Evolutionary conservation across 2,797 vertebrate genomes (phyloP).

Genomic region (Sebastes variabilis): DNA sequence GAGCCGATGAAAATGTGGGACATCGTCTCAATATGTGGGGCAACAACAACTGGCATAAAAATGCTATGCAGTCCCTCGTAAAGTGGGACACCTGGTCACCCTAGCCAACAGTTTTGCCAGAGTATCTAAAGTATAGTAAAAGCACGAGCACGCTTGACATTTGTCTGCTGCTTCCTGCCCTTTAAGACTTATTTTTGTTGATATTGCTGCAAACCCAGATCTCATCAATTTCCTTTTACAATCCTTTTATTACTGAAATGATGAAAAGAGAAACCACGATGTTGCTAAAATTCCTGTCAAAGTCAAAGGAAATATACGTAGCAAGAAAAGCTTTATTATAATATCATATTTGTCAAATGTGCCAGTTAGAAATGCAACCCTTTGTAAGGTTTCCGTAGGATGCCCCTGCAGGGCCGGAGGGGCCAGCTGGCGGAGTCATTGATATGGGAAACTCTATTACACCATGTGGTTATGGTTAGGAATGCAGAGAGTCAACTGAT

Average conservation of each 20-base stretch:
- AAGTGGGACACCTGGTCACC: too few relatives aligned
- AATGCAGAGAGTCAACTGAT: constrained; percentile 49
- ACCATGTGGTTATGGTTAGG: constrained; percentile 45
- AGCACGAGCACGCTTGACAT: too few relatives aligned
- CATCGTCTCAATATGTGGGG: too few relatives aligned
- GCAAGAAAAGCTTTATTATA: not conserved
- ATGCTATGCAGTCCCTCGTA: too few relatives aligned
- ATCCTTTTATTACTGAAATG: not conserved
- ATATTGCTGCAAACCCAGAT: not conserved
- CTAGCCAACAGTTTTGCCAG: not conserved
- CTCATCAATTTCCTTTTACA: not conserved
- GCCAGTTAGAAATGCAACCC: not conserved
- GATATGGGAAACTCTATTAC: constrained; percentile 39
- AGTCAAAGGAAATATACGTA: not conserved
- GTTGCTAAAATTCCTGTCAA: not conserved
- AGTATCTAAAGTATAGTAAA: not conserved
- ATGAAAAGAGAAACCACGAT: not conserved
- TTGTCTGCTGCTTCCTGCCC: too few relatives aligned
- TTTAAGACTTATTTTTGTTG: not conserved
- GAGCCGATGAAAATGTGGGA: too few relatives aligned
- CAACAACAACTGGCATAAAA: too few relatives aligned
- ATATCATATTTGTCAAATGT: not conserved
- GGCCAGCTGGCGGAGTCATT: constrained; percentile 43
- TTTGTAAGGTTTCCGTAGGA: not conserved
- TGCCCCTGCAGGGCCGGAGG: not conserved